phyloP scores from a whole-genome alignment of 2,113 vertebrate genomes.

The Potamarius usumacintae region DNA sequence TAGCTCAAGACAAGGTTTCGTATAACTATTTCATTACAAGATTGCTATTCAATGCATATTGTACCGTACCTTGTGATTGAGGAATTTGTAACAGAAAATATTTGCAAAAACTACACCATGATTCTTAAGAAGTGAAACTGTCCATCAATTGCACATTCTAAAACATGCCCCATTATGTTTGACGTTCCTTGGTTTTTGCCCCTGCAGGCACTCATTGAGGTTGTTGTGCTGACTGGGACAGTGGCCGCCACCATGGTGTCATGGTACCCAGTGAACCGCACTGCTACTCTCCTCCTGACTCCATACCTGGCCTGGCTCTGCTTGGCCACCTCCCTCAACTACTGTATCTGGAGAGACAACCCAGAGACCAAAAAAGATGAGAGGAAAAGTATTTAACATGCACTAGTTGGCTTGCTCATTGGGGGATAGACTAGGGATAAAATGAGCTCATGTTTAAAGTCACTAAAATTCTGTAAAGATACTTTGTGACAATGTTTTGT shows the following conservation, averaged over 20 bases:
- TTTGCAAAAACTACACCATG: background rate
- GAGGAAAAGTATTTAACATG: background rate
- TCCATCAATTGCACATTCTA: background rate
- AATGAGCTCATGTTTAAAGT: background rate
- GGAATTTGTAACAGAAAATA: background rate
- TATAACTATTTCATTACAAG: background rate
- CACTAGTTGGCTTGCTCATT: background rate
- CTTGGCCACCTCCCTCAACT: constrained; percentile 77
- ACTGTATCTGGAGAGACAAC: constrained; percentile 87
- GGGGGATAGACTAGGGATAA: too few relatives aligned
- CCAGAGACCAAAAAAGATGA: constrained; percentile 61
- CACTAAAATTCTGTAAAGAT: too few relatives aligned
- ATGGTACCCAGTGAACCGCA: constrained; percentile 81
- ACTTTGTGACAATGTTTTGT: too few relatives aligned
- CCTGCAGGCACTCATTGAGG: constrained; percentile 52
- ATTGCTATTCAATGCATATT: background rate
- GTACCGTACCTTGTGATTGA: background rate
- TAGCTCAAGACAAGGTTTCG: background rate
- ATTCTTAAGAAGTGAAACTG: background rate
- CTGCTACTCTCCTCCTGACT: constrained; percentile 78
- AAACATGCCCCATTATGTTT: background rate
- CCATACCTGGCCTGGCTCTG: constrained; percentile 89
- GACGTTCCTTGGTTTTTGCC: background rate
- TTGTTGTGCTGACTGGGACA: constrained; percentile 76
- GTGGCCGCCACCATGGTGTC: constrained; percentile 75